These are phyloP conservation scores for Oryzias dopingdopingensis DNA, from an alignment of 2,797 vertebrate genomes.

Conservation along the genomic window DNA sequence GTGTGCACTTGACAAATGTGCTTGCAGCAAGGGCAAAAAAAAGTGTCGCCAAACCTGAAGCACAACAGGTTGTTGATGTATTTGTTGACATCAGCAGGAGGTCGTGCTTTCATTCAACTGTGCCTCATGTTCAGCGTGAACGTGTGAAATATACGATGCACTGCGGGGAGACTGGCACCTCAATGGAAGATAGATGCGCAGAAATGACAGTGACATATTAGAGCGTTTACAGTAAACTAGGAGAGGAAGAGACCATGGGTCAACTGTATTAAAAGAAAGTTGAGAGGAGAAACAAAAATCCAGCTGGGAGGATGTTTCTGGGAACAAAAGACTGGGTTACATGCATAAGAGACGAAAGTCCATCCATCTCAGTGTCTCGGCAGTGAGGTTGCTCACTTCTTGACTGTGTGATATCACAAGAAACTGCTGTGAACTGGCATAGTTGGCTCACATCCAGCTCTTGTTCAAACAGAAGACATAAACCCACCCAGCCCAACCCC, in stretches of 20 bases:
- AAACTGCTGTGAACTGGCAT: slow-evolving; percentile 56
- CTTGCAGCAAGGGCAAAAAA: slow-evolving; percentile 17
- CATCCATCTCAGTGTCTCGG: slow-evolving; percentile 48
- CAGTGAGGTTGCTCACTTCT: slow-evolving; percentile 33
- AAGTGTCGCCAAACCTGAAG: slow-evolving; percentile 25
- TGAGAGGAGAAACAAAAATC: slow-evolving; percentile 20
- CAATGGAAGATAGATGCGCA: slow-evolving; percentile 70
- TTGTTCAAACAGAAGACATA: slow-evolving; percentile 49
- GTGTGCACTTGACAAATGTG: slow-evolving; percentile 52
- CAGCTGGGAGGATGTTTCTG: slow-evolving; percentile 43
- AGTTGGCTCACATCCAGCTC: slow-evolving; percentile 47
- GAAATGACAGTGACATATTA: slow-evolving; percentile 82
- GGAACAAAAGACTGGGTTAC: slow-evolving; percentile 32
- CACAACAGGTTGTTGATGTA: slow-evolving; percentile 35
- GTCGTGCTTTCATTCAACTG: slow-evolving; percentile 25
- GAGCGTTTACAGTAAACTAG: slow-evolving; percentile 75
- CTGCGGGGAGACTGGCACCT: slow-evolving; percentile 46
- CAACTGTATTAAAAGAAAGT: slow-evolving; percentile 30
- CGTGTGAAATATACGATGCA: slow-evolving; percentile 52
- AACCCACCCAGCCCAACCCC: slow-evolving; percentile 13
- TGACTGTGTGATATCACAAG: slow-evolving; percentile 48
- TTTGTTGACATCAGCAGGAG: slow-evolving; percentile 15
- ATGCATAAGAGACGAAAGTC: slow-evolving; percentile 36
- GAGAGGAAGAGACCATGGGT: slow-evolving; percentile 26
- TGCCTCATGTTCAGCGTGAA: slow-evolving; percentile 42